Evolutionary conservation across 1,140 invertebrate genomes (phyloP), one percentile per base, ranked within the genome.

Genomic region (Aphidius gifuensis): DNA sequence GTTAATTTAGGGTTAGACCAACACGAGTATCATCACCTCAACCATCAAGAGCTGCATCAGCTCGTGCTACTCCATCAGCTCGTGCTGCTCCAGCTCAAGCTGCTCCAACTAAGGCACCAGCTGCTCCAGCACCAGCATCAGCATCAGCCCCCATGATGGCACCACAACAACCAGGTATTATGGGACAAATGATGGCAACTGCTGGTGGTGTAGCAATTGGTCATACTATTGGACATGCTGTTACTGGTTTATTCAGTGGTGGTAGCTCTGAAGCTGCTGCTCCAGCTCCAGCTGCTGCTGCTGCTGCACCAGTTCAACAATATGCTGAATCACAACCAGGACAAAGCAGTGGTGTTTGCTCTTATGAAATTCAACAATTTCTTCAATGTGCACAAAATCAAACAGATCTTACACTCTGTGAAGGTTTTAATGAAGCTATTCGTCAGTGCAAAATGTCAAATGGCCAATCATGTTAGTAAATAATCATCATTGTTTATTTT

Each of bases 361-460:
- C 89, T n/a, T 94, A 88, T 88, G 93, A 96, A 80, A 86, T 95
- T 46, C 90, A 91, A 69, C 92, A 95, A 74, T 96, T 96, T 80
- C 79, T 96, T 16, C 86, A 94, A 66, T 96, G 93, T 74, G 92
- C 93, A 53, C 86, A 93, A 71, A 88, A 88, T 49, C 92, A 95
- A 72, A 84, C 85, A 42, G 94, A 96, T 77, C 76, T 97, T 6
- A 85, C 87, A 5, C 84, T 97, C 3, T 97, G 94, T 74, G 89
- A 94, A 70, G 94, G 93, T 50, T 97, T 97, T 79, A 96, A 96
- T 76, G 92, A 96, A 80, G 93, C 92, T 60, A 83, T 97, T 64
- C 88, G 92, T 68, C 92, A 96, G 76, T 97, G 94, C 89, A 92
- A 92, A 83, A 67, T 68, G 64, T 62, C 71, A 92, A 83, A 67